Evolutionary conservation across 2,797 vertebrate genomes (phyloP).

Genomic region (Heteromormyrus szaboi): DNA sequence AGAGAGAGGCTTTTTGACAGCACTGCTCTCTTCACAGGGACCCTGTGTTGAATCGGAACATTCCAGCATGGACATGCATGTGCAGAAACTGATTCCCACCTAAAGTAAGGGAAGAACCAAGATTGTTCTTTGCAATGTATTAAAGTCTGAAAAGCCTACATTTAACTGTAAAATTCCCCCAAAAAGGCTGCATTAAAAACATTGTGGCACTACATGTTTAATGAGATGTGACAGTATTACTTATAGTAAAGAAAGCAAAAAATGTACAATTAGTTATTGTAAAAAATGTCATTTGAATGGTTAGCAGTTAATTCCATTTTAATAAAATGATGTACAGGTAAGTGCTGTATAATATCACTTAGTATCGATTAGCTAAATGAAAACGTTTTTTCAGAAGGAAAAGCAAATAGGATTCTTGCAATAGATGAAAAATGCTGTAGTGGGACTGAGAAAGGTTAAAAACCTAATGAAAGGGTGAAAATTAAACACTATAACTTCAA

Average conservation of each 20-base stretch:
- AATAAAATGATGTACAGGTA: neutral
- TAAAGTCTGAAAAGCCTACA: neutral
- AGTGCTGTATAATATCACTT: neutral
- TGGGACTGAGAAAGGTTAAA: neutral
- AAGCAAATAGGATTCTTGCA: neutral
- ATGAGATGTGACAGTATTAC: neutral
- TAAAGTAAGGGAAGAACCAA: neutral
- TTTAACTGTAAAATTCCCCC: neutral
- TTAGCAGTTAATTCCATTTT: neutral
- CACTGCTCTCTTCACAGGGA: conserved; percentile 21
- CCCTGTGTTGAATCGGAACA: neutral
- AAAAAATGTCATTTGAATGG: neutral
- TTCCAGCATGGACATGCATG: conserved; percentile 12
- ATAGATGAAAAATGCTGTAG: neutral
- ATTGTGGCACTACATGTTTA: neutral
- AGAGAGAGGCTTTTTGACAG: neutral
- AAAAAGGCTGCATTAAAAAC: neutral
- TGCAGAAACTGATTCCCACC: neutral
- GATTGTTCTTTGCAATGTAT: neutral
- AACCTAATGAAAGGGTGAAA: neutral
- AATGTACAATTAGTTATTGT: neutral
- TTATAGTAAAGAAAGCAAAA: neutral
- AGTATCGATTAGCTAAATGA: neutral
- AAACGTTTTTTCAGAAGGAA: neutral
- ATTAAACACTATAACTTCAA: neutral